phyloP scores from a whole-genome alignment of 2,797 vertebrate genomes.

The Atherinosoma microstoma region DNA sequence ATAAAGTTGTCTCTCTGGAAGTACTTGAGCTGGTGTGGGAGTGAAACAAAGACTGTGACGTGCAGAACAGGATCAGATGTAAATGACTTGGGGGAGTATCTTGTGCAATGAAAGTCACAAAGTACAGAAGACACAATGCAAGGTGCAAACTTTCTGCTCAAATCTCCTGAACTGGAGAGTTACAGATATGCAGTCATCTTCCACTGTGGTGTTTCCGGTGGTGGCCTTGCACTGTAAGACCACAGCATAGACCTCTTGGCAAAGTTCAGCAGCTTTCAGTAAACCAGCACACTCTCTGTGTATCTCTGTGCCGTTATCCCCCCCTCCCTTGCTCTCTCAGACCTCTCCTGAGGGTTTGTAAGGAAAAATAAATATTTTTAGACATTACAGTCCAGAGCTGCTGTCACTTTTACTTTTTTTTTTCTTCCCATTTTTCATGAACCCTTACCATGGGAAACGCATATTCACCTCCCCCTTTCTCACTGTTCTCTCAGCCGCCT shows the following conservation, averaged over 20 bases:
- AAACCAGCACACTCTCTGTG: slow-evolving; percentile 44
- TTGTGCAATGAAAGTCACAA: slow-evolving; percentile 7
- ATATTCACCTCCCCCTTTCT: slow-evolving; percentile 77
- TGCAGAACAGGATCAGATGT: slow-evolving; percentile 26
- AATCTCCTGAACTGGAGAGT: slow-evolving; percentile 32
- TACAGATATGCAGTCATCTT: slow-evolving; percentile 40
- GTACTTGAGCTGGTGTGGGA: slow-evolving; percentile 15
- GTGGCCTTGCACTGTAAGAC: slow-evolving; percentile 38
- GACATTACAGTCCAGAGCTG: slow-evolving; percentile 73
- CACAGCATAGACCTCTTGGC: slow-evolving; percentile 23
- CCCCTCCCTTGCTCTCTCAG: slow-evolving; percentile 60
- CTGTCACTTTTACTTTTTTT: slow-evolving; percentile 75
- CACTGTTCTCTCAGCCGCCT: slow-evolving; percentile 71
- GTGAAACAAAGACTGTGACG: slow-evolving; percentile 5
- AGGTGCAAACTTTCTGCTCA: slow-evolving; percentile 28
- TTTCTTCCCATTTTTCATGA: slow-evolving; percentile 71
- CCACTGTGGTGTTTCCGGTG: slow-evolving; percentile 20
- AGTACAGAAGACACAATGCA: background rate
- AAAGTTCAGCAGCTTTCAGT: slow-evolving; percentile 50
- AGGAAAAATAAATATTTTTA: slow-evolving; percentile 86
- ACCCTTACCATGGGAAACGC: slow-evolving; percentile 82
- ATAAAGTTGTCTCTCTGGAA: background rate
- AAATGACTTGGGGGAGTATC: slow-evolving; percentile 19
- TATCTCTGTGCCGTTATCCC: slow-evolving; percentile 46
- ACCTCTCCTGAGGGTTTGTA: slow-evolving; percentile 80